Conservation (phyloP, 1,140 invertebrate genomes). For the Drosophila baimaii region DNA sequence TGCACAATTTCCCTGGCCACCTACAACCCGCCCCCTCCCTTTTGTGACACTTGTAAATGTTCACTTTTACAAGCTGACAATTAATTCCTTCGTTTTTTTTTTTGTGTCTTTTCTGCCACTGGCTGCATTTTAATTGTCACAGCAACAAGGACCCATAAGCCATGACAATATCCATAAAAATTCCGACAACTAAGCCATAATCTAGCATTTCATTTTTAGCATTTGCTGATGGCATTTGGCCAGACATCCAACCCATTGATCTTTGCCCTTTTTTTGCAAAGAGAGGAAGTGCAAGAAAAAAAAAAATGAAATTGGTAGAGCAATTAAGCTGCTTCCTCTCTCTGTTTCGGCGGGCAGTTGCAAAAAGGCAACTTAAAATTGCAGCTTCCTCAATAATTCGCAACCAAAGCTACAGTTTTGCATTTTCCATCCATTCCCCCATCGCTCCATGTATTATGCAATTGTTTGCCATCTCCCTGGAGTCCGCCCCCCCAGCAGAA, state of each 20-base stretch:
- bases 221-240: conserved; percentile 48
- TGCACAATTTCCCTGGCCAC: conserved; percentile 1
- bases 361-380: conserved; percentile 30
- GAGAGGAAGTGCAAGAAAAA: neutral
- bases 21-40: neutral
- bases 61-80: conserved; percentile 60
- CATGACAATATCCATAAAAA: conserved; percentile 41
- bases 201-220: neutral
- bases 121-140: conserved; percentile 71
- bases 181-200: conserved; percentile 34
- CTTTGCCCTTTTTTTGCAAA: conserved; percentile 42
- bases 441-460: conserved; percentile 61
- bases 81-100: conserved; percentile 36
- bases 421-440: conserved; percentile 7
- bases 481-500: conserved; percentile 13
- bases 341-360: conserved; percentile 24
- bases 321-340: conserved; percentile 62
- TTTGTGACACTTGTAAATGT: conserved; percentile 14
- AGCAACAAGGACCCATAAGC: conserved; percentile 33
- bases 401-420: conserved; percentile 12
- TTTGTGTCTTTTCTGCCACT: conserved; percentile 27
- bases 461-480: conserved; percentile 51
- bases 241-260: conserved; percentile 15
- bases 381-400: conserved; percentile 61
- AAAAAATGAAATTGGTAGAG: conserved; percentile 24